phyloP scores from a whole-genome alignment of 2,888 invertebrate species.

The Alloscopus bannaensis region DNA sequence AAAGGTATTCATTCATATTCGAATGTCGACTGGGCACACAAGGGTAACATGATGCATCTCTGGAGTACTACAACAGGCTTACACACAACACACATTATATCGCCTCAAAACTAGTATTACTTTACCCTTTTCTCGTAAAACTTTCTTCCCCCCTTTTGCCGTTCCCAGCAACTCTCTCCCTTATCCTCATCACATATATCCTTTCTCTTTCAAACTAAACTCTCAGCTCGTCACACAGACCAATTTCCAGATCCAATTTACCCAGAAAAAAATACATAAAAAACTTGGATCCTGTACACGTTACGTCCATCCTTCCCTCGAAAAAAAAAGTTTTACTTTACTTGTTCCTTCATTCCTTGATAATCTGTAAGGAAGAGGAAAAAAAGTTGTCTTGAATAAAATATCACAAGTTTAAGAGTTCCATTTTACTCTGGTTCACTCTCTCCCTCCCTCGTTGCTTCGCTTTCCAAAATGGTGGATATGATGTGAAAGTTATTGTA shows the following conservation, averaged over 20 bases:
- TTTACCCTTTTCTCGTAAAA: conserved; percentile 53
- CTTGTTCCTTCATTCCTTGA: conserved; percentile 38
- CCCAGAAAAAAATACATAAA: conserved; percentile 49
- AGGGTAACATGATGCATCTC: neutral
- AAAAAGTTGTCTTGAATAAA: conserved; percentile 62
- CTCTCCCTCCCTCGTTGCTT: neutral
- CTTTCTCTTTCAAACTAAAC: conserved; percentile 51
- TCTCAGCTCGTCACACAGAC: conserved; percentile 65
- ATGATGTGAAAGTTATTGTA: conserved; percentile 39
- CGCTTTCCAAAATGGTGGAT: neutral
- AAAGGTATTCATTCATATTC: too few species aligned
- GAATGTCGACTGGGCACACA: too few species aligned
- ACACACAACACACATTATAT: too few species aligned
- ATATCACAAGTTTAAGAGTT: conserved; percentile 59
- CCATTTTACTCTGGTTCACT: conserved; percentile 6
- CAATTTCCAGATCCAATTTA: conserved; percentile 65
- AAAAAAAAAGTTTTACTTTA: conserved; percentile 55
- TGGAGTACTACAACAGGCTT: too few species aligned
- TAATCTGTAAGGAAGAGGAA: conserved; percentile 58
- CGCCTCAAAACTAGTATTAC: too few species aligned
- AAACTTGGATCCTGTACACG: conserved; percentile 52
- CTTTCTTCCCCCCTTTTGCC: conserved; percentile 56
- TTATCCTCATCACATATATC: conserved; percentile 31
- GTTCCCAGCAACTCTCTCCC: conserved; percentile 44
- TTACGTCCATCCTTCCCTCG: conserved; percentile 42